Base-by-base conservation (phyloP, 2,113 vertebrate species). In the Anthoscopus minutus region DNA sequence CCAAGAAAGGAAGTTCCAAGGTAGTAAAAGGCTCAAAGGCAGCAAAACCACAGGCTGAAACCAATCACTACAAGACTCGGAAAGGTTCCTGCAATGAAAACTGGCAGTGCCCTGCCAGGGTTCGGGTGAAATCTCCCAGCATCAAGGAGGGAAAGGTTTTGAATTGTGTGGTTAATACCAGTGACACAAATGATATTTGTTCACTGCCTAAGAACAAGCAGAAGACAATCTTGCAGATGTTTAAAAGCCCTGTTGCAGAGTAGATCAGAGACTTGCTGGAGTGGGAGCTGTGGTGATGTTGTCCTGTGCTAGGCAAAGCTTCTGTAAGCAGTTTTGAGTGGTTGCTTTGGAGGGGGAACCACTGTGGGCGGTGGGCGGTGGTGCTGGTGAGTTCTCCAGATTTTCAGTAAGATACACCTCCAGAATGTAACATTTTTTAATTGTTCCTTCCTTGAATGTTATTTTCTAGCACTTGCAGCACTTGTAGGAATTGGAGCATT, bases 161-260 rank as follows among this genome's bases (percentile, higher is more conserved):
- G 85, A 96, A 95, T 82, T 97, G 97, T 48, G 83, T 94, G 58
- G 96, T 95, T 77, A 96, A 97, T 45, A 88, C 78, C 62, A 94
- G 81, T 81, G 96, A 92, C 16, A 17, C 94, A 13, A 97, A 94
- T 37, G 94, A 93, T 67, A 16, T 88, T 67, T 84, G 78, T 86
- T 95, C 97, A 3, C 58, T 97, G 13, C 90, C 96, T 31, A 95
- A 94, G 89, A 97, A 50, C 42, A 97, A 97, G 72, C 98, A 98
- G 87, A 98, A 97, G 89, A 98, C 97, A 4, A 98, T 98, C 74
- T 56, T 98, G 82, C 97, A 98, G 37, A 98, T 98, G 97, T 98
- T 98, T 84, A 97, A 97, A 83, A 96, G 89, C 83, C 88, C 93
- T 21, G 62, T 77, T 19, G n/a, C 56, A 13, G 97, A 98, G 85